These are phyloP conservation scores for Platanista minor DNA, from an alignment of 2,113 vertebrate species.

Conservation along the genomic window DNA sequence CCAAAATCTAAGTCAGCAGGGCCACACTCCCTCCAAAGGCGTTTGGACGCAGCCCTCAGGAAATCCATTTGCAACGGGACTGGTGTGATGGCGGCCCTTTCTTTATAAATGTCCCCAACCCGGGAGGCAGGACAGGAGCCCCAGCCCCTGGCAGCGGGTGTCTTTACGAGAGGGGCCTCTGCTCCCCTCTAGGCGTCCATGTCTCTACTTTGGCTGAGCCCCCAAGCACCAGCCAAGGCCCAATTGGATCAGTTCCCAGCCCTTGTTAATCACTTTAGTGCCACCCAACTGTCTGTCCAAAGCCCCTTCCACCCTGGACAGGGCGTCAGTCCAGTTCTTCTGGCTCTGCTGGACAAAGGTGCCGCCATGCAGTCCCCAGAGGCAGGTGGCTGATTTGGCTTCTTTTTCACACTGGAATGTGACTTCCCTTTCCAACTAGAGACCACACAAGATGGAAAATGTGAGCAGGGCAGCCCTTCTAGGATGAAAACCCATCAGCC, in stretches of 20 bases:
- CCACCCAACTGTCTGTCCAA: not conserved
- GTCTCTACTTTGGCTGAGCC: not conserved
- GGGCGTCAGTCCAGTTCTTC: not conserved
- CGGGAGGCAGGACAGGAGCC: not conserved
- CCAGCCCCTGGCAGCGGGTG: not conserved
- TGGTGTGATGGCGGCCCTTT: not conserved
- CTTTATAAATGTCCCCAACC: not conserved
- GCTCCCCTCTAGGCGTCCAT: not conserved
- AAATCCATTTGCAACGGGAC: not conserved
- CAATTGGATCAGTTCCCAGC: not conserved
- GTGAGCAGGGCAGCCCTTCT: not conserved
- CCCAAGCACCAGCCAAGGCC: not conserved
- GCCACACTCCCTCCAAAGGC: not conserved
- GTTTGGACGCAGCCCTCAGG: not conserved
- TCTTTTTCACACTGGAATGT: constrained; percentile 7
- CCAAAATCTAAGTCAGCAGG: not conserved
- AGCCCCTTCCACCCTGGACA: not conserved
- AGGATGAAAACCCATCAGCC: not conserved
- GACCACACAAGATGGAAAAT: constrained; percentile 17
- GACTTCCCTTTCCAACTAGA: not conserved
- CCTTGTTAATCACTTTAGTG: not conserved
- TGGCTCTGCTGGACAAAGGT: not conserved
- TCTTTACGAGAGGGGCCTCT: too few species aligned
- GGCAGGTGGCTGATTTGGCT: not conserved
- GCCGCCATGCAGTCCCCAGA: not conserved